Percentiles rank a stretch among this genome's conserved stretches.
Conservation (phyloP, 2,888 invertebrate species). For the Luffia ferchaultella region DNA sequence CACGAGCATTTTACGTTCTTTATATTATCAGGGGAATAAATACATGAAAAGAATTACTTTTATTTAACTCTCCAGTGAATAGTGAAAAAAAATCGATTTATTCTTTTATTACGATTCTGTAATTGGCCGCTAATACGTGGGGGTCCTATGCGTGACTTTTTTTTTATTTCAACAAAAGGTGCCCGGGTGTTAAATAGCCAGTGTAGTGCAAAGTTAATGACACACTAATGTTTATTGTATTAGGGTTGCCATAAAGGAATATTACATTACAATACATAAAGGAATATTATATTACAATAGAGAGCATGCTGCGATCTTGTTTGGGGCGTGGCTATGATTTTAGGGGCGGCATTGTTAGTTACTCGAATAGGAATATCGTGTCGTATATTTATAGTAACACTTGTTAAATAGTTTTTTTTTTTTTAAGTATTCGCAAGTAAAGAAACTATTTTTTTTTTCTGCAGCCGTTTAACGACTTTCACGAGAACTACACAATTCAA, state of each 20-base stretch:
- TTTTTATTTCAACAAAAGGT: slow-evolving; percentile 4
- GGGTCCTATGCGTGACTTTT: slow-evolving; percentile 19
- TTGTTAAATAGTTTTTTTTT: no score
- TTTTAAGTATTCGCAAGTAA: no score
- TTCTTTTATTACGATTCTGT: background rate
- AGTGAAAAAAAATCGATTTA: background rate
- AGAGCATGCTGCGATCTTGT: slow-evolving; percentile 55
- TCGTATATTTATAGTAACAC: slow-evolving; percentile 33
- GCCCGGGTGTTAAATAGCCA: slow-evolving; percentile 41
- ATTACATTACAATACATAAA: no score
- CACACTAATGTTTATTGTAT: slow-evolving; percentile 61
- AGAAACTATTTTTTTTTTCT: no score
- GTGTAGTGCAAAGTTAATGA: slow-evolving; percentile 56
- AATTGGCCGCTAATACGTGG: slow-evolving; percentile 21
- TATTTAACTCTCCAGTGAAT: background rate
- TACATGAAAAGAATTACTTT: background rate
- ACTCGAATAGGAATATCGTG: slow-evolving; percentile 40
- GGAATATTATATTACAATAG: slow-evolving; percentile 53
- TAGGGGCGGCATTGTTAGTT: slow-evolving; percentile 43
- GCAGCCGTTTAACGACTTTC: no score
- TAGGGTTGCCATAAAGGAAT: slow-evolving; percentile 52
- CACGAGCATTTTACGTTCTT: no score
- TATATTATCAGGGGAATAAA: no score
- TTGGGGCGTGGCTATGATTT: slow-evolving; percentile 56
- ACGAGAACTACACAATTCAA: no score